Conservation (phyloP, 2,797 vertebrate genomes). For the Pangasius sanitwongsei region DNA sequence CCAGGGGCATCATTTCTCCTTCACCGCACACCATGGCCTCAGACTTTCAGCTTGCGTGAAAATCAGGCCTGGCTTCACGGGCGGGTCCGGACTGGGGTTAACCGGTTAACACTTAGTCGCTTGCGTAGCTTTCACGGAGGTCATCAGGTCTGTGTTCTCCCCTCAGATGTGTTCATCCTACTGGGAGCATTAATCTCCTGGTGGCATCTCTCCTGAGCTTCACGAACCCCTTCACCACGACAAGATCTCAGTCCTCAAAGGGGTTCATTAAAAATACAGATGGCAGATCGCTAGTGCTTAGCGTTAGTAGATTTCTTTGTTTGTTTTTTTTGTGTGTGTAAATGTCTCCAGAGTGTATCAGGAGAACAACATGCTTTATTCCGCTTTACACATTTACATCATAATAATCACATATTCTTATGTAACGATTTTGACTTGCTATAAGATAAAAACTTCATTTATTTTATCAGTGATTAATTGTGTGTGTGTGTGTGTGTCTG, state of each 20-base stretch:
- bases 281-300: neutral
- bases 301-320: neutral
- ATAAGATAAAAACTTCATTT: neutral
- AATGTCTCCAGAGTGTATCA: no score
- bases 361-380: neutral
- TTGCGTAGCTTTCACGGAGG: neutral
- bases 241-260: neutral
- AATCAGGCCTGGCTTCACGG: neutral
- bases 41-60: neutral
- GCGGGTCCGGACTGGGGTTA: neutral
- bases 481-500: conserved; percentile 17
- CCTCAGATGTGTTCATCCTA: neutral
- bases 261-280: neutral
- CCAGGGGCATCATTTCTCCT: neutral
- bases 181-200: neutral
- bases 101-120: neutral
- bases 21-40: neutral
- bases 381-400: neutral
- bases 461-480: neutral
- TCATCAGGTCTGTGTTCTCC: neutral
- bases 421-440: neutral
- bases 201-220: neutral
- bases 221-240: neutral
- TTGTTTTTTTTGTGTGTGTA: no score
- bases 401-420: neutral